Conservation (phyloP, 2,797 vertebrate species). For the Pyrocephalus nanus region DNA sequence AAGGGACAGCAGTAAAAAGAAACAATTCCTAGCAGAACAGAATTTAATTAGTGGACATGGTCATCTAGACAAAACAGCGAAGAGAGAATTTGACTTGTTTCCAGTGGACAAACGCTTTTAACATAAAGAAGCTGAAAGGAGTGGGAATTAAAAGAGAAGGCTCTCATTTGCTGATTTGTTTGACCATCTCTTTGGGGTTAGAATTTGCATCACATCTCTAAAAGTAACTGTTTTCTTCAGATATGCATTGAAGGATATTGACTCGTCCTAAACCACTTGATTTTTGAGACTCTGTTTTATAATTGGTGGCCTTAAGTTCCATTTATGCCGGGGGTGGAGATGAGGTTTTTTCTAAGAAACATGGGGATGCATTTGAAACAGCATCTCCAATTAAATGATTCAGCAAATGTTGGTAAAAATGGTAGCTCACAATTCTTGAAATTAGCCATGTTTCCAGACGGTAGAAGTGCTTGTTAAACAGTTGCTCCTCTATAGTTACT, state of each 20-base stretch:
- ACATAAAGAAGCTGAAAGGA: not conserved
- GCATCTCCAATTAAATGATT: not conserved
- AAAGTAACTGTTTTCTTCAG: not conserved
- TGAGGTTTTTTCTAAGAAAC: not conserved
- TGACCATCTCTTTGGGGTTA: not conserved
- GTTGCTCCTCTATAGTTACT: constrained; percentile 39
- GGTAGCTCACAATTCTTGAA: constrained; percentile 40
- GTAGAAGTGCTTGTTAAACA: constrained; percentile 31
- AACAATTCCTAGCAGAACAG: not conserved
- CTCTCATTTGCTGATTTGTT: not conserved
- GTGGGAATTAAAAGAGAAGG: not conserved
- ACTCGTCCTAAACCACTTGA: not conserved
- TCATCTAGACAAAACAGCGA: not conserved
- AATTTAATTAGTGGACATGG: not conserved
- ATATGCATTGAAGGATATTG: not conserved
- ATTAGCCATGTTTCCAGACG: constrained; percentile 9
- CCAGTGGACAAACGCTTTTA: not conserved
- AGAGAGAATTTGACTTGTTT: not conserved
- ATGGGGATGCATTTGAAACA: not conserved
- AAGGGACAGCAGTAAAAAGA: not conserved
- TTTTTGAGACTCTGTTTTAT: constrained; percentile 4
- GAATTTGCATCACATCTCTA: not conserved
- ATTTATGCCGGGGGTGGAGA: not conserved
- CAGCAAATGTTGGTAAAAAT: not conserved
- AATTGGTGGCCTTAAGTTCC: constrained; percentile 56